Evolutionary conservation across 2,113 vertebrate species (phyloP).

Genomic region (Heteronetta atricapilla): DNA sequence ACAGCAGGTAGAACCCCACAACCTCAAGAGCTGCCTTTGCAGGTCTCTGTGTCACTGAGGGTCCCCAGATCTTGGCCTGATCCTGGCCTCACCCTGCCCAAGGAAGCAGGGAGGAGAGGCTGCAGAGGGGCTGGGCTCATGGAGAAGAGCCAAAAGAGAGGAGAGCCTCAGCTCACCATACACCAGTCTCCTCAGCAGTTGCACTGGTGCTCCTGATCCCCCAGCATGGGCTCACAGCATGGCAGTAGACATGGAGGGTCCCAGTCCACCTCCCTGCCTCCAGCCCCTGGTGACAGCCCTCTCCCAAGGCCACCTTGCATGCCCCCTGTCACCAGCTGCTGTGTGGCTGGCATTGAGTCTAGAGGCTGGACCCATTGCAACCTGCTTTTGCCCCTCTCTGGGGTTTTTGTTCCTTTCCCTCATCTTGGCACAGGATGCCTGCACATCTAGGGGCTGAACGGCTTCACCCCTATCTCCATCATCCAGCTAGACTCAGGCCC

Average conservation of each 20-base stretch:
- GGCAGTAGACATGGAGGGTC: neutral
- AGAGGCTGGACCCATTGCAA: neutral
- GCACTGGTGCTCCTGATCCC: neutral
- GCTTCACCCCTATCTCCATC: neutral
- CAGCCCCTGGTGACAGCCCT: neutral
- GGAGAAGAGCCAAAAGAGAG: neutral
- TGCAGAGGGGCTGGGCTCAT: neutral
- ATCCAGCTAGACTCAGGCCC: too few species aligned
- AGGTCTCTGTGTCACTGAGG: fast-evolving
- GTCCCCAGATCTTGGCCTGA: neutral
- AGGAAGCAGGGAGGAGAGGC: neutral
- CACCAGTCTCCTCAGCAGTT: neutral
- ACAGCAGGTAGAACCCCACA: neutral
- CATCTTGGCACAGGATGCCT: too few species aligned
- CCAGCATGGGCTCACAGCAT: too few species aligned
- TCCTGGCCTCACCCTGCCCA: neutral
- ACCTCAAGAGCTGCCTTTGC: neutral
- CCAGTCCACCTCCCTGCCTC: neutral
- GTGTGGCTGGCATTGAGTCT: neutral
- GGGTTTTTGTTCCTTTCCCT: too few species aligned
- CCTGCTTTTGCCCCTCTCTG: too few species aligned
- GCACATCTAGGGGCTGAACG: too few species aligned
- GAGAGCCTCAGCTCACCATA: fast-evolving
- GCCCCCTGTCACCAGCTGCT: neutral
- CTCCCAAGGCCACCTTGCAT: neutral